These are phyloP conservation scores for Scolopax bukidnonensis DNA, from an alignment of 2,797 vertebrate species.

Conservation along the genomic window DNA sequence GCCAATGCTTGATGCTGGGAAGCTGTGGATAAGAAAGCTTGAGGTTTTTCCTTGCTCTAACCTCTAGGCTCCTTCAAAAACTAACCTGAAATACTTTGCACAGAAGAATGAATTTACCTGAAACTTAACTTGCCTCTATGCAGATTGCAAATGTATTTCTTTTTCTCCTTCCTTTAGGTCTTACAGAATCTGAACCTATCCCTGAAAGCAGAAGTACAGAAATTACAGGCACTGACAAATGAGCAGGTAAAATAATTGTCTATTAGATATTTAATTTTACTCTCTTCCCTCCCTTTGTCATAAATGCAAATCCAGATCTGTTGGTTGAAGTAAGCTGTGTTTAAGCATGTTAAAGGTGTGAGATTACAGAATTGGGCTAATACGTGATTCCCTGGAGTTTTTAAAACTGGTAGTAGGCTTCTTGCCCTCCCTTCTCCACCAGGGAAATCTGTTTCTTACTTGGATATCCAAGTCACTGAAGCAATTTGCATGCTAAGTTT, in stretches of 20 bases:
- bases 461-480: neutral
- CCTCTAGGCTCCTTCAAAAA: neutral
- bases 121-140: neutral
- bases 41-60: neutral
- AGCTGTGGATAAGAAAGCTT: neutral
- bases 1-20: neutral
- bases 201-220: constrained; percentile 90
- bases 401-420: neutral
- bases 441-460: neutral
- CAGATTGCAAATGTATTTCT: neutral
- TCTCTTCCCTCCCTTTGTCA: neutral
- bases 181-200: constrained; percentile 91
- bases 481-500: neutral
- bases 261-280: neutral
- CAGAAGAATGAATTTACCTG: neutral
- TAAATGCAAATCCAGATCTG: neutral
- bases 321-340: neutral
- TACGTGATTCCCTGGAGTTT: neutral
- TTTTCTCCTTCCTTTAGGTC: constrained; percentile 56
- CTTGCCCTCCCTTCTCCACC: neutral
- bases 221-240: constrained; percentile 89
- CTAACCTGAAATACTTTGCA: neutral
- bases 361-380: neutral
- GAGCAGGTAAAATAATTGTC: constrained; percentile 84
- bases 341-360: neutral